Conservation (phyloP, 2,888 invertebrate genomes). For the Abrostola tripartita region DNA sequence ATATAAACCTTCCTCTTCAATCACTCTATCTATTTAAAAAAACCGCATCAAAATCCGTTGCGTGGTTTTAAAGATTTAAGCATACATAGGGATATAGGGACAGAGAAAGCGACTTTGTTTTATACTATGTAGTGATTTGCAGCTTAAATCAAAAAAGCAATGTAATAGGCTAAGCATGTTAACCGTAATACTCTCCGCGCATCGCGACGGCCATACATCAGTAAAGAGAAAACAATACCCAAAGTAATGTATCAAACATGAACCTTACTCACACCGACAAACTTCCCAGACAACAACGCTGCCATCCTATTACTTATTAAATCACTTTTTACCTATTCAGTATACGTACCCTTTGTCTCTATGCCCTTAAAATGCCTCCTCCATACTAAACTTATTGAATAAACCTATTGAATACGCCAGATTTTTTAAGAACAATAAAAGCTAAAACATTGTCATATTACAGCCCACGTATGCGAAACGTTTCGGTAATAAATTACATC, state of each 20-base stretch:
- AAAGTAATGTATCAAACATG: conserved; percentile 1
- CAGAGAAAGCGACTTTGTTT: too few species aligned
- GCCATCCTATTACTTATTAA: not conserved
- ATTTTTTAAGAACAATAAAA: conserved; percentile 44
- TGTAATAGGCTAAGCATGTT: too few species aligned
- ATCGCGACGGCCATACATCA: not conserved
- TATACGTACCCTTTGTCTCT: conserved; percentile 1
- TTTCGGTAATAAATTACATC: conserved; percentile 57
- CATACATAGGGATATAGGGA: too few species aligned
- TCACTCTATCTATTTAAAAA: too few species aligned
- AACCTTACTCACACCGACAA: not conserved
- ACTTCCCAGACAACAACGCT: not conserved
- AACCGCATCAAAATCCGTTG: too few species aligned
- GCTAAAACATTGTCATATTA: conserved; percentile 38
- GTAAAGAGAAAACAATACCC: not conserved
- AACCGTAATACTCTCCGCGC: too few species aligned
- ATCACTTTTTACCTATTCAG: conserved; percentile 3
- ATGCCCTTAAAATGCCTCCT: conserved; percentile 37
- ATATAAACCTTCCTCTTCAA: too few species aligned
- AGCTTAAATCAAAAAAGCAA: too few species aligned
- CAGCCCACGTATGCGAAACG: conserved; percentile 34
- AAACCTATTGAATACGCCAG: conserved; percentile 41
- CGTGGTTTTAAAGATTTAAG: too few species aligned
- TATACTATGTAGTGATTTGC: too few species aligned
- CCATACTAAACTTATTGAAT: conserved; percentile 39